Evolutionary conservation across 2,113 vertebrate species (phyloP).

Genomic region (Sphyrna mokarran): DNA sequence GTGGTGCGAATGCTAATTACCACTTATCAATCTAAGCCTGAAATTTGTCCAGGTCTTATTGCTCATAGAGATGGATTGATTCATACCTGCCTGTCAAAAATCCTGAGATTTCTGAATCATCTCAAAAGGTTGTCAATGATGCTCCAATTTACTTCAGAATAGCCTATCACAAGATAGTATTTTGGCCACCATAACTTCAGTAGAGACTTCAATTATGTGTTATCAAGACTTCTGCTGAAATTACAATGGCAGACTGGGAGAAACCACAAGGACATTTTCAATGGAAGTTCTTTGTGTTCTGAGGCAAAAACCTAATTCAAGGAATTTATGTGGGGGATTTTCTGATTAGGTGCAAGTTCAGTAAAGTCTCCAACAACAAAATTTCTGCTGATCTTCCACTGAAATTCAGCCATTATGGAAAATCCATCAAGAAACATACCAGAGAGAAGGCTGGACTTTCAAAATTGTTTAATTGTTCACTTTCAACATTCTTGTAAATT

Average conservation of each 20-base stretch:
- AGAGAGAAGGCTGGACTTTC: neutral
- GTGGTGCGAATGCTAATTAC: neutral
- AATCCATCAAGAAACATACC: neutral
- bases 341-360: neutral
- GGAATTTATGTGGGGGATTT: neutral
- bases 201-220: neutral
- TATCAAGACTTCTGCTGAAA: neutral
- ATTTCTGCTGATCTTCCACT: neutral
- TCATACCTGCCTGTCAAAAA: too few species aligned
- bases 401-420: neutral
- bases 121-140: neutral
- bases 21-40: neutral
- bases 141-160: neutral
- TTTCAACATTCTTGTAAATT: neutral
- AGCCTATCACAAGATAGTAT: neutral
- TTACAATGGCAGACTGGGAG: neutral
- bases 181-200: neutral
- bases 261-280: neutral
- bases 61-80: too few species aligned
- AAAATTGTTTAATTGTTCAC: neutral
- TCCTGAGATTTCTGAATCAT: too few species aligned
- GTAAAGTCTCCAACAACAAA: neutral
- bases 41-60: neutral
- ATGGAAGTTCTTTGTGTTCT: neutral
- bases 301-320: neutral